Conservation (phyloP, 2,113 vertebrate genomes). For the Empidonax traillii region DNA sequence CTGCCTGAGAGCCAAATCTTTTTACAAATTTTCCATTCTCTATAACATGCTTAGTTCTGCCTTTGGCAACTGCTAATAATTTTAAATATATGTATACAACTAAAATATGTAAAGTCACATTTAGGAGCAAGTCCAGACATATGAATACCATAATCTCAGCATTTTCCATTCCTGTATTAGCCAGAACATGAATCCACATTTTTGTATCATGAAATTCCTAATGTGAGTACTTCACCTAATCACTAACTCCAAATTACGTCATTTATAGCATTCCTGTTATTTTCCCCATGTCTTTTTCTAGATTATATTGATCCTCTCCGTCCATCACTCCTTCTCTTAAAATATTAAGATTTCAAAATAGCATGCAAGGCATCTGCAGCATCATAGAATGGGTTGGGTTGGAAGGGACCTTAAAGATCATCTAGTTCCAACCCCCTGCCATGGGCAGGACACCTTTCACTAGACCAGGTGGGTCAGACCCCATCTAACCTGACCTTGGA, state of each 20-base stretch:
- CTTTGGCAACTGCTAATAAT: not conserved
- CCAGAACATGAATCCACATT: fast-evolving
- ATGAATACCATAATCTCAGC: not conserved
- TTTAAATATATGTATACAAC: not conserved
- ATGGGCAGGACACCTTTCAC: not conserved
- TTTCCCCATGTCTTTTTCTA: not conserved
- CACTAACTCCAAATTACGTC: not conserved
- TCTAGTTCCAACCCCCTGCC: not conserved
- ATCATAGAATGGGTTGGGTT: not conserved
- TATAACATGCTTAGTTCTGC: not conserved
- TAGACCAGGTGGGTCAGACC: not conserved
- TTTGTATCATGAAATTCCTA: not conserved
- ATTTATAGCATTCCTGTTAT: not conserved
- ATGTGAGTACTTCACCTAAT: not conserved
- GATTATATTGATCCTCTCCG: not conserved
- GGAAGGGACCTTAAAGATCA: not conserved
- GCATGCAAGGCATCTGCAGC: not conserved
- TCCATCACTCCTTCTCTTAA: not conserved
- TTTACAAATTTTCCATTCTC: not conserved
- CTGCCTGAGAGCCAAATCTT: fast-evolving
- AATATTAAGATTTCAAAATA: not conserved
- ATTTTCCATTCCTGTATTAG: not conserved
- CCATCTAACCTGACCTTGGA: not conserved
- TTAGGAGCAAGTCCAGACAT: not conserved
- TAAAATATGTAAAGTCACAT: not conserved